Evolutionary conservation across 2,888 invertebrate species (phyloP), one percentile per base, ranked within the genome.

Genomic region (Actias luna): DNA sequence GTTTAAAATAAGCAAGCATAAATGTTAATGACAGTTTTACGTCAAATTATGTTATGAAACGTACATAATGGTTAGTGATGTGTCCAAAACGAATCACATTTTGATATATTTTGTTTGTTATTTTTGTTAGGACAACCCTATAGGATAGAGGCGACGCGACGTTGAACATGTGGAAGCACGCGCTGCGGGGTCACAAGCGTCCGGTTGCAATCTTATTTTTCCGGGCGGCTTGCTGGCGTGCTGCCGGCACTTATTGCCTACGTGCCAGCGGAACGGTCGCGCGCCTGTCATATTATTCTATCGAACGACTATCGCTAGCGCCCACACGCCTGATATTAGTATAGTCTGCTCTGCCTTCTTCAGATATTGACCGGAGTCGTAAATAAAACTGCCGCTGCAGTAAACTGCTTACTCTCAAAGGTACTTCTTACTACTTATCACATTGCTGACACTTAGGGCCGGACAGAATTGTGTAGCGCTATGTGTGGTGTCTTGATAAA

Each of bases 161-260:
- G 33, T 27, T 10, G 33, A 31, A 31, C 78, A 77, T 80, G 76
- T 80, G 79, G 76, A 75, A 73, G 83, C 85, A 85, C 85, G 86
- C 83, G 78, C 79, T 78, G 76, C 66, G 69, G 71, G n/a, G 74
- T 75, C 79, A 71, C 73, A 73, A 73, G 70, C 77, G 78, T 78
- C 77, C 82, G 79, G 78, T 79, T 84, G 87, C 89, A 89, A 89
- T 90, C 88, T 89, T 89, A 91, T 91, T 91, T 89, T 88, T 87
- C 88, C 84, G 84, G 79, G 77, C 81, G 81, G 83, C 76, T 77
- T 80, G 82, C 84, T 85, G 85, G 89, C 87, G 78, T 81, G 77
- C 80, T 85, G 89, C 86, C 88, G 83, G 84, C 79, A 85, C 91
- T 92, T 92, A 92, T 92, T 92, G 92, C 91, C 89, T 92, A 92